phyloP scores from a whole-genome alignment of 2,888 invertebrate genomes.

The Sphaeridia pumilis region DNA sequence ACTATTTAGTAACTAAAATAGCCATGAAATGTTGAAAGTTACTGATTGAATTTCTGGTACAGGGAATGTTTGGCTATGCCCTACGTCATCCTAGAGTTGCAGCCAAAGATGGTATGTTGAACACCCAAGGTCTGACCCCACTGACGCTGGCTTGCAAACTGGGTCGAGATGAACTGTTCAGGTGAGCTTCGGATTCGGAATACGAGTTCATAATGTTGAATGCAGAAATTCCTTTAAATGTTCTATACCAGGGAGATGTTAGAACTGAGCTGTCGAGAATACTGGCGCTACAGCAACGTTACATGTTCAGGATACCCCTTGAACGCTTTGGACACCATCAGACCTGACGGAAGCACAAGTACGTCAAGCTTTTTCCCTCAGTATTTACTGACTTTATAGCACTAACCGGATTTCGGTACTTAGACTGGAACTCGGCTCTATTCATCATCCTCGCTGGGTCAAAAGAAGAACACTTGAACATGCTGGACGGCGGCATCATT shows the following conservation, averaged over 20 bases:
- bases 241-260: slow-evolving; percentile 79
- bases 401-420: no score
- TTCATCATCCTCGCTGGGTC: slow-evolving; percentile 96
- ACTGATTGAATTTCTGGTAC: slow-evolving; percentile 20
- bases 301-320: slow-evolving; percentile 96
- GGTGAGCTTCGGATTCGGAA: no score
- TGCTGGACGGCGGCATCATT: slow-evolving; percentile 97
- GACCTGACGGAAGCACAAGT: slow-evolving; percentile 93
- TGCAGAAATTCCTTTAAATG: neutral
- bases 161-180: slow-evolving; percentile 90
- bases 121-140: slow-evolving; percentile 82
- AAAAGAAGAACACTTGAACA: slow-evolving; percentile 94
- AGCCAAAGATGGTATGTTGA: slow-evolving; percentile 81
- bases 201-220: no score
- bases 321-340: slow-evolving; percentile 86
- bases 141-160: slow-evolving; percentile 91
- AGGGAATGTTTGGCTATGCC: slow-evolving; percentile 99
- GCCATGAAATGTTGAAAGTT: no score
- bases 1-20: no score
- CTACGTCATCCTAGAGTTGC: slow-evolving; percentile 85
- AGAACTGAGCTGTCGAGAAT: slow-evolving; percentile 88
- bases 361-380: no score
- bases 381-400: no score
- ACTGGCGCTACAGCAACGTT: slow-evolving; percentile 98
- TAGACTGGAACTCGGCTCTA: slow-evolving; percentile 97